phyloP scores from a whole-genome alignment of 2,888 invertebrate species.

The Drosophila greeni region DNA sequence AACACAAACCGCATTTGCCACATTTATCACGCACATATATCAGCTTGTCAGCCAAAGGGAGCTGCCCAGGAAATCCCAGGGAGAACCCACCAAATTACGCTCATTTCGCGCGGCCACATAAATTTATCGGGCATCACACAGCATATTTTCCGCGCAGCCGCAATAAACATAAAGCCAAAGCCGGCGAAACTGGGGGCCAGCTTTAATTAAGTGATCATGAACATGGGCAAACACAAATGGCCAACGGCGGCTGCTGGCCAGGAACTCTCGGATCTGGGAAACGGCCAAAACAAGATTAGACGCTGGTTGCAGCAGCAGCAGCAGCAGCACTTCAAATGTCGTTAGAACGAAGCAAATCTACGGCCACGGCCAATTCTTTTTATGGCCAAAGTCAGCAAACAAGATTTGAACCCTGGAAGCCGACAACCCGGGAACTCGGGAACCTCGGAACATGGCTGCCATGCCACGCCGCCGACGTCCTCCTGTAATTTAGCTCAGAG shows the following conservation, averaged over 20 bases:
- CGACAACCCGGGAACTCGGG: neutral
- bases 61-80: constrained; percentile 20
- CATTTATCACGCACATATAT: constrained; percentile 70
- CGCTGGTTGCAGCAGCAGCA: constrained; percentile 46
- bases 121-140: constrained; percentile 66
- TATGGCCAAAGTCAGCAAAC: constrained; percentile 33
- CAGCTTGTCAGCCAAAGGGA: constrained; percentile 67
- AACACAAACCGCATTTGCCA: constrained; percentile 47
- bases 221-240: constrained; percentile 52
- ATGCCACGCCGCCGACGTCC: constrained; percentile 15
- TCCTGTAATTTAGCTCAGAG: constrained; percentile 66
- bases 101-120: constrained; percentile 64
- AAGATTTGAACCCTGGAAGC: constrained; percentile 19
- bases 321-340: constrained; percentile 52
- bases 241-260: constrained; percentile 30
- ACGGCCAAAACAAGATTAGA: constrained; percentile 63
- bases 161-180: constrained; percentile 43
- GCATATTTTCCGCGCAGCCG: constrained; percentile 40
- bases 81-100: constrained; percentile 68
- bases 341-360: constrained; percentile 56
- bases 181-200: constrained; percentile 27
- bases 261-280: constrained; percentile 35
- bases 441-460: constrained; percentile 4
- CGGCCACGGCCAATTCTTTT: constrained; percentile 26
- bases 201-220: constrained; percentile 73